Percentiles rank a stretch among this genome's conserved stretches.
phyloP scores from a whole-genome alignment of 2,797 vertebrate species.

The Coranthus polyacanthus region DNA sequence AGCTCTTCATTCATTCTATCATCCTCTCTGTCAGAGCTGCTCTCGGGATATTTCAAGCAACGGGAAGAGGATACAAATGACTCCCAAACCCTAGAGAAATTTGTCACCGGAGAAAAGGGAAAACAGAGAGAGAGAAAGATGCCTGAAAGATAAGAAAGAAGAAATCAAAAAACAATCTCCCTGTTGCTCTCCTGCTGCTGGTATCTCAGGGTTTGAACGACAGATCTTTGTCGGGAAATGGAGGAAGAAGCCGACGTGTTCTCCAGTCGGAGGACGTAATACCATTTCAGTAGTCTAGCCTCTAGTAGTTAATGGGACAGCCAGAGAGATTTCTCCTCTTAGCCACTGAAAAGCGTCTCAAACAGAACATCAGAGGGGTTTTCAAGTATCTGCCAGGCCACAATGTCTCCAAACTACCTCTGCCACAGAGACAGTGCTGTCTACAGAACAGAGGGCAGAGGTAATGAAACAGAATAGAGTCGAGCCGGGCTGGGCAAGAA shows the following conservation, averaged over 20 bases:
- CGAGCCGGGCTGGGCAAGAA: slow-evolving; percentile 35
- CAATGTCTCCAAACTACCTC: slow-evolving; percentile 45
- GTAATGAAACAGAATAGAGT: slow-evolving; percentile 59
- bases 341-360: slow-evolving; percentile 54
- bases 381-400: slow-evolving; percentile 55
- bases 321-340: slow-evolving; percentile 50
- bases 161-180: slow-evolving; percentile 60
- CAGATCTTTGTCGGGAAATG: slow-evolving; percentile 62
- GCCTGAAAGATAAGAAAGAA: slow-evolving; percentile 51
- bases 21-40: slow-evolving; percentile 24
- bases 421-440: slow-evolving; percentile 49
- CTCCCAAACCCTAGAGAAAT: slow-evolving; percentile 48
- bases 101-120: slow-evolving; percentile 49
- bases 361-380: slow-evolving; percentile 55
- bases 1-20: slow-evolving; percentile 7
- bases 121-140: slow-evolving; percentile 28
- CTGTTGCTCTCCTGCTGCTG: slow-evolving; percentile 34
- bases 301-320: slow-evolving; percentile 63
- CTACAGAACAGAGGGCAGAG: slow-evolving; percentile 60
- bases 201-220: slow-evolving; percentile 41
- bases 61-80: slow-evolving; percentile 49
- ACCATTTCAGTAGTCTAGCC: slow-evolving; percentile 58
- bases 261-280: slow-evolving; percentile 56
- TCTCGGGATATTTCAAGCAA: slow-evolving; percentile 37
- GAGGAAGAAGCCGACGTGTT: slow-evolving; percentile 36